These are phyloP conservation scores for Ursus arctos DNA, from an alignment of 2,113 vertebrate species.

Conservation along the genomic window DNA sequence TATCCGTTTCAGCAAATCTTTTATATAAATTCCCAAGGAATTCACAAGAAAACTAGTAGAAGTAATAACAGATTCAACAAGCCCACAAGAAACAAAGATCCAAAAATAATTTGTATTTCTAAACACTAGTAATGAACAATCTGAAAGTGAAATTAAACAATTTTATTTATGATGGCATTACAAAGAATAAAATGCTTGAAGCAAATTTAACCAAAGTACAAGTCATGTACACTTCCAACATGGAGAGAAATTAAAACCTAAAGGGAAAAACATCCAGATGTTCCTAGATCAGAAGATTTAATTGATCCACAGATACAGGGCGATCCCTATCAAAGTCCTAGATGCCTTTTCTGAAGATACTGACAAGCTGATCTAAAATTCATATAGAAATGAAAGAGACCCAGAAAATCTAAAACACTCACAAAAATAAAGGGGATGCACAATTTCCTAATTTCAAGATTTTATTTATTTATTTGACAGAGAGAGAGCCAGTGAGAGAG, in stretches of 20 bases:
- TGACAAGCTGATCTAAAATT: background rate
- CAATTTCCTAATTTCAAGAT: background rate
- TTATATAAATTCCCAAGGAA: background rate
- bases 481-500: no score
- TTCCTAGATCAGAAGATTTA: background rate
- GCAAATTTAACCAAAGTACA: background rate
- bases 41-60: background rate
- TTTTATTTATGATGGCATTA: background rate
- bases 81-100: background rate
- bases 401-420: background rate
- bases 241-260: background rate
- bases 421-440: background rate
- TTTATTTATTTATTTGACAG: no score
- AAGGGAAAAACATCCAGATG: background rate
- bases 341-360: background rate
- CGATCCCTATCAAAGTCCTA: background rate
- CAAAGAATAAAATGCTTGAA: background rate
- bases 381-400: background rate
- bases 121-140: background rate
- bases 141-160: background rate
- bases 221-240: background rate
- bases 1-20: background rate
- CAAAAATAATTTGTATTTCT: background rate
- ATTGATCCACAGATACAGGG: background rate
- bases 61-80: background rate